A percentile compares a stretch with the other conserved stretches of the same genome.
Evolutionary conservation across 2,888 invertebrate species (phyloP).

Genomic region (Nebria brevicollis): DNA sequence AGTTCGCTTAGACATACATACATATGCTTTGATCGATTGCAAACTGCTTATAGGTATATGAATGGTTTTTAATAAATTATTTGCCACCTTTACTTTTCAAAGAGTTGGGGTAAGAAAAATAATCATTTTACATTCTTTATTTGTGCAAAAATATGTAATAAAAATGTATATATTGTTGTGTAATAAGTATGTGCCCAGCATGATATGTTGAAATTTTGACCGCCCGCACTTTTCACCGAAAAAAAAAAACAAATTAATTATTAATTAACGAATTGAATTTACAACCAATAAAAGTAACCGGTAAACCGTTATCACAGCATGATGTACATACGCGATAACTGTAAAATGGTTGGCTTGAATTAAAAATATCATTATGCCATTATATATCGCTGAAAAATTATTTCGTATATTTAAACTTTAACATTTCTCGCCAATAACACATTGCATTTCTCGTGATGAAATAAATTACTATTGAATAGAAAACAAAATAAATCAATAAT

Average conservation of each 20-base stretch:
- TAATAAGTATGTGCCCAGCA: neutral
- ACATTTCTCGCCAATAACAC: neutral
- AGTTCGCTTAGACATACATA: too few species aligned
- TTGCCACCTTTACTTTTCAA: too few species aligned
- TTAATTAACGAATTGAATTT: constrained; percentile 41
- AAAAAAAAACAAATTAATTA: constrained; percentile 27
- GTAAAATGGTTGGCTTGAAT: constrained; percentile 6
- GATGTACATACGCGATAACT: neutral
- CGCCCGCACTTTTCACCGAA: neutral
- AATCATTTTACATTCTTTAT: neutral
- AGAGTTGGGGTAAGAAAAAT: neutral
- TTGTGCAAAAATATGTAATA: neutral
- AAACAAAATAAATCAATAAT: neutral
- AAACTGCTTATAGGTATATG: too few species aligned
- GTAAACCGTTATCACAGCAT: constrained; percentile 26
- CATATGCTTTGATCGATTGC: too few species aligned
- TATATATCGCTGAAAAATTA: neutral
- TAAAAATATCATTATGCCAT: constrained; percentile 4
- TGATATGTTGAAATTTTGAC: neutral
- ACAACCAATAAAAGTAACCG: constrained; percentile 31
- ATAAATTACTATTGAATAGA: neutral
- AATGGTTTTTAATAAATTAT: too few species aligned
- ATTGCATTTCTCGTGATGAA: neutral
- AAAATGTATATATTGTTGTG: neutral
- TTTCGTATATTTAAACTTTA: neutral